phyloP scores from a whole-genome alignment of 2,113 vertebrate genomes.

The Mus spicilegus region DNA sequence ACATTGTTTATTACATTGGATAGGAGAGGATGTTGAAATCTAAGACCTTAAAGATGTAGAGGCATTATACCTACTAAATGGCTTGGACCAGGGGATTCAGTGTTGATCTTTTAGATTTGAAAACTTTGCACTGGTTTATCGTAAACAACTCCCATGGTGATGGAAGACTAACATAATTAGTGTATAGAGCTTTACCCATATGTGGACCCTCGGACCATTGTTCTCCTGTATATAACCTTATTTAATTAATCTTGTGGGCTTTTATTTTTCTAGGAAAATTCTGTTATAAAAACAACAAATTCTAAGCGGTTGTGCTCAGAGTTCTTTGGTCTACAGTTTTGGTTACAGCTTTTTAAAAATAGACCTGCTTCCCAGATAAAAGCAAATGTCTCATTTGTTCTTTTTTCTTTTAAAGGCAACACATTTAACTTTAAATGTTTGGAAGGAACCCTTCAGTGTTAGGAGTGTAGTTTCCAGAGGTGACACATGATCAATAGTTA shows the following conservation, averaged over 20 bases:
- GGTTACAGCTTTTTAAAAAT: slow-evolving; percentile 1
- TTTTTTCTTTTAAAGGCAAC: slow-evolving; percentile 2
- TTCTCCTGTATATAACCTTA: slow-evolving; percentile 44
- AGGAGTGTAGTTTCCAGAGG: slow-evolving; percentile 9
- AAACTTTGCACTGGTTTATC: slow-evolving; percentile 22
- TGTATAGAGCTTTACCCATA: not conserved
- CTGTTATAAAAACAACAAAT: not conserved
- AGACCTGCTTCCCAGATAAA: slow-evolving; percentile 21
- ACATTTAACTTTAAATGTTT: slow-evolving; percentile 40
- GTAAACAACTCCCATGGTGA: not conserved
- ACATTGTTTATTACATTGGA: slow-evolving; percentile 30
- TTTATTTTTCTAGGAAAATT: not conserved
- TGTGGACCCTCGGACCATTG: not conserved
- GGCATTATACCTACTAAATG: slow-evolving; percentile 2
- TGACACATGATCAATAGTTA: slow-evolving; percentile 6
- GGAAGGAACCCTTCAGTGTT: slow-evolving; percentile 32
- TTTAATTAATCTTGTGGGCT: slow-evolving; percentile 7
- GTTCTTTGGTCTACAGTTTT: not conserved
- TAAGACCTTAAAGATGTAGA: slow-evolving; percentile 37
- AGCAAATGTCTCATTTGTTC: slow-evolving; percentile 33
- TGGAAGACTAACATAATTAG: not conserved
- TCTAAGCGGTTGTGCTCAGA: not conserved
- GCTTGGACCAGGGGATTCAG: not conserved
- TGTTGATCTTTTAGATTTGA: not conserved
- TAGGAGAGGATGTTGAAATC: not conserved